These are phyloP conservation scores for Macroglossus sobrinus DNA, from an alignment of 2,113 vertebrate genomes.

Conservation along the genomic window DNA sequence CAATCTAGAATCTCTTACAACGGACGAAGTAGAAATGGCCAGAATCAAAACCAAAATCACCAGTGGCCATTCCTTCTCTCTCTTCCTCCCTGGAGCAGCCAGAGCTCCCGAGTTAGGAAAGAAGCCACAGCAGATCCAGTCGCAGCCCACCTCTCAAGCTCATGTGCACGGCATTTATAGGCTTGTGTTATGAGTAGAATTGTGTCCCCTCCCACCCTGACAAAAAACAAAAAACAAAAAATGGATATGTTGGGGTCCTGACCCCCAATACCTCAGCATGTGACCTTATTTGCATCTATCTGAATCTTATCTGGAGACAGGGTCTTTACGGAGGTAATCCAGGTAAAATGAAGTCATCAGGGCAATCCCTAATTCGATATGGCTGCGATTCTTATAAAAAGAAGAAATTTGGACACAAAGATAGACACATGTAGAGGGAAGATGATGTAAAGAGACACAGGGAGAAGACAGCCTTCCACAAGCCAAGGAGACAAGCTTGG, in stretches of 20 bases:
- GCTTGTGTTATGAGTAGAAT: neutral
- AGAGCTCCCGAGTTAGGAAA: neutral
- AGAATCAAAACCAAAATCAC: neutral
- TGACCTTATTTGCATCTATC: neutral
- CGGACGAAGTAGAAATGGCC: neutral
- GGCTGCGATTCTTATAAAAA: neutral
- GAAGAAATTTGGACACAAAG: neutral
- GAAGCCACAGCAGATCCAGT: neutral
- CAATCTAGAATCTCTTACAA: neutral
- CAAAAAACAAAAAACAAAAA: neutral
- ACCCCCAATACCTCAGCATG: neutral
- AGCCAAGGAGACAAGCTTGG: neutral
- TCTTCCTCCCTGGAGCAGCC: neutral
- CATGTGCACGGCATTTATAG: fast-evolving
- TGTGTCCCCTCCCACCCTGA: fast-evolving
- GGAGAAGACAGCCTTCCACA: neutral
- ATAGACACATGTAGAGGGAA: neutral
- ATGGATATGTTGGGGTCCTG: neutral
- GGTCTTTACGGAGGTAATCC: neutral
- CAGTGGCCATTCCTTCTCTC: neutral
- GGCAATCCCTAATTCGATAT: neutral
- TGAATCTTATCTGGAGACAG: neutral
- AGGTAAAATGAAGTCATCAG: neutral
- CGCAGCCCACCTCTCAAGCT: neutral
- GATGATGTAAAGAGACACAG: neutral